Evolutionary conservation across 2,888 invertebrate genomes (phyloP), one percentile per base, ranked within the genome.

Genomic region (Sabatieria punctata): DNA sequence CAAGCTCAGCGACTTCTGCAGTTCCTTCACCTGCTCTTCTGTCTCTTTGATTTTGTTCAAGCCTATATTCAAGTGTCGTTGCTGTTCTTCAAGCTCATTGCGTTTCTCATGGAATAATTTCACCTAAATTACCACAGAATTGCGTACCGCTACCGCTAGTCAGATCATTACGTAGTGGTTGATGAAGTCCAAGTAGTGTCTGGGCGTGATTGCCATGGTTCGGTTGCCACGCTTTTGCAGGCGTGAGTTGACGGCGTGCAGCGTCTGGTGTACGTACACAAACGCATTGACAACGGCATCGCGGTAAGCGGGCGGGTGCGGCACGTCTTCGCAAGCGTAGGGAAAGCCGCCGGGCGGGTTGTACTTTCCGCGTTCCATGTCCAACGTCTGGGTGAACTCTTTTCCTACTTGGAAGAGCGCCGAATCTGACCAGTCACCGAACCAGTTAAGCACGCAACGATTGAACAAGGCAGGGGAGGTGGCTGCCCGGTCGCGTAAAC

Each of bases 401-500:
- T 83, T 82, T 56, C 91, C 95, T n/a, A 33, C 33, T 11, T 33
- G 33, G n/a, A 13, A 33, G 13, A 33, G 33, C 0, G 89, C 88
- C 2, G 85, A 85, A 63, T 91, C 88, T 22, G 91, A 88, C 97
- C 97, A 99, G 69, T 97, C 97, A 13, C 97, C 97, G 69, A 97
- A 95, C 95, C 95, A 95, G 69, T 97, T 95, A 58, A 97, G 76
- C 13, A 97, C 95, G 68, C 95, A 97, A 68, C 95, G 78, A 74
- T 97, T 99, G 75, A 99, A 97, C 48, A 97, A 74, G 3, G 97
- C 97, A 26, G 97, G 97, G 4, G 97, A 97, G 0, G 97, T 99
- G 8, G 97, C 86, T 1, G 97, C 97, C 52, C 95, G 77, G 70
- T 95, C 95, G 69, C 97, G 93, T 38, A 99, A 74, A 0, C 95